phyloP scores from a whole-genome alignment of 2,797 vertebrate genomes.

The Chromobotia macracanthus region DNA sequence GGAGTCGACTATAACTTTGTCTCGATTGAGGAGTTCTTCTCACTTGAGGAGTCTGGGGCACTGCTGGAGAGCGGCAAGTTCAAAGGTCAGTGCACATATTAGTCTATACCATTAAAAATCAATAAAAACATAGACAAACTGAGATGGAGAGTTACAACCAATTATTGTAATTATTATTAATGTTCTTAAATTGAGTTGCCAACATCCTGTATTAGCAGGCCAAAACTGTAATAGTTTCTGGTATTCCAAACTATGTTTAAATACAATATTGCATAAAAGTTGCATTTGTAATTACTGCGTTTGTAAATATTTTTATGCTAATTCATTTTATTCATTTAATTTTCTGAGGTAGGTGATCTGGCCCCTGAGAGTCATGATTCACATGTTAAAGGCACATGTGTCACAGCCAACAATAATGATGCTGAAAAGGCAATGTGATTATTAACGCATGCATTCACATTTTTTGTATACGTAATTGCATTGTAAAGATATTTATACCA shows the following conservation, averaged over 20 bases:
- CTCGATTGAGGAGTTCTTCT: conserved; percentile 69
- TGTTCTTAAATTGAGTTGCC: neutral
- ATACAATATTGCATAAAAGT: too few species aligned
- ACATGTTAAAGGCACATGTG: conserved; percentile 33
- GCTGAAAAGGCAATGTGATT: conserved; percentile 28
- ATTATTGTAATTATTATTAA: neutral
- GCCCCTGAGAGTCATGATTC: conserved; percentile 55
- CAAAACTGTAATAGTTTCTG: too few species aligned
- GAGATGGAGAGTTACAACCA: neutral
- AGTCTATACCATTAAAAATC: neutral
- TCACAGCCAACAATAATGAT: neutral
- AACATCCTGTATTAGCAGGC: neutral
- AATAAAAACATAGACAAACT: neutral
- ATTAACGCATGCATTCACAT: too few species aligned
- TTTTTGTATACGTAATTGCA: too few species aligned
- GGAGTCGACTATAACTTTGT: conserved; percentile 74
- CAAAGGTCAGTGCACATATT: conserved; percentile 61
- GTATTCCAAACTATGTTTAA: too few species aligned
- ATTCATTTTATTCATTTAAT: conserved; percentile 57
- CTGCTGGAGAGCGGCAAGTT: conserved; percentile 73
- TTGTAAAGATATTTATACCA: too few species aligned
- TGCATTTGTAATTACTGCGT: too few species aligned
- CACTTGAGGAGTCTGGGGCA: conserved; percentile 69
- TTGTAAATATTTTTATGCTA: conserved; percentile 59
- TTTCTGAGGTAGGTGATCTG: too few species aligned